Percentiles rank a stretch among this genome's conserved stretches.
These are phyloP conservation scores for Tuta absoluta DNA, from an alignment of 2,888 invertebrate species.

Conservation along the genomic window DNA sequence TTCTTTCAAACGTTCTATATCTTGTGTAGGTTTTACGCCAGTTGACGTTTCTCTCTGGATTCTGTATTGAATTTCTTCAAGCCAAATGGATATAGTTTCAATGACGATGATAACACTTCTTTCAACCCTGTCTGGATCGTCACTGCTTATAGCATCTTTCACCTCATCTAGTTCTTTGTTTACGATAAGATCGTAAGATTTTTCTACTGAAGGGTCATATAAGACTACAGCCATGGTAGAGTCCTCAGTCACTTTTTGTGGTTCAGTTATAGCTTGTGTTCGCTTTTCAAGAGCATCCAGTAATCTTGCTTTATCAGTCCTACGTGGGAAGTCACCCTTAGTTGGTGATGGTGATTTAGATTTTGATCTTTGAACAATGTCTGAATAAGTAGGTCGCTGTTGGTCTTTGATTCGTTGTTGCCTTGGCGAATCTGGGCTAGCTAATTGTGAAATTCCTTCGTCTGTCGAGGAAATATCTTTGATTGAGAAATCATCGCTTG, in stretches of 20 bases:
- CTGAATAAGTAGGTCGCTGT: conserved; percentile 70
- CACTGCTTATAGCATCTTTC: conserved; percentile 80
- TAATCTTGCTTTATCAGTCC: conserved; percentile 63
- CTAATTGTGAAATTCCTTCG: conserved; percentile 73
- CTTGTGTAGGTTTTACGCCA: conserved; percentile 50
- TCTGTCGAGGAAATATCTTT: conserved; percentile 71
- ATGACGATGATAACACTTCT: conserved; percentile 87
- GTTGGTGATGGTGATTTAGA: conserved; percentile 76
- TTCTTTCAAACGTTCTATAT: conserved; percentile 56
- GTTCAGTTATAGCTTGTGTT: conserved; percentile 56
- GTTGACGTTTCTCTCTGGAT: conserved; percentile 76
- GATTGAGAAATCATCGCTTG: conserved; percentile 69
- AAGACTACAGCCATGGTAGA: conserved; percentile 61
- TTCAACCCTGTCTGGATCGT: conserved; percentile 83
- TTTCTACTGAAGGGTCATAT: conserved; percentile 68
- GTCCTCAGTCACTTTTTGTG: conserved; percentile 50
- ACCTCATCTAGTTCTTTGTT: conserved; percentile 82
- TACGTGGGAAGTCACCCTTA: conserved; percentile 54
- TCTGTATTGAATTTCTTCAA: conserved; percentile 91
- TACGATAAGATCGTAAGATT: conserved; percentile 77
- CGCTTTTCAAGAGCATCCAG: conserved; percentile 67
- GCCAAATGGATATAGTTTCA: conserved; percentile 90
- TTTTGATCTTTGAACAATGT: conserved; percentile 74
- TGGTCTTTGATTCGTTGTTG: conserved; percentile 43
- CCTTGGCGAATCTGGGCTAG: conserved; percentile 50